Percentiles rank a stretch among this genome's conserved stretches.
Conservation (phyloP, 2,113 vertebrate species). For the Nothobranchius kuhntae region DNA sequence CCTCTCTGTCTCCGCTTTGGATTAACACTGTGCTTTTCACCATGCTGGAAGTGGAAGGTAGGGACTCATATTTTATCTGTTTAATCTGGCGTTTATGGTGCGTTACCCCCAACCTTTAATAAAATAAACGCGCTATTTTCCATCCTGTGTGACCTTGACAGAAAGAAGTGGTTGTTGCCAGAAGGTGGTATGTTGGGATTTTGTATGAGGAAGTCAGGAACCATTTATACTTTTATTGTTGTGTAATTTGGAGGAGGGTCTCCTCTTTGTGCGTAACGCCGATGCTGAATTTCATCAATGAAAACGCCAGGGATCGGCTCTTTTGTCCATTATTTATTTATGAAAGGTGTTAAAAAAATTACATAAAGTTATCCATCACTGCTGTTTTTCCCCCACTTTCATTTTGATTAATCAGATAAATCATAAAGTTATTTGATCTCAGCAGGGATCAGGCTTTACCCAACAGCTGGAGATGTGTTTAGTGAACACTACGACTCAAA, state of each 20-base stretch:
- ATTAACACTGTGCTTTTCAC: conserved; percentile 77
- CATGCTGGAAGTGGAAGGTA: conserved; percentile 83
- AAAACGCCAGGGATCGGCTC: conserved; percentile 3
- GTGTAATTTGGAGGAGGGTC: conserved; percentile 53
- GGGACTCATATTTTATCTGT: conserved; percentile 8
- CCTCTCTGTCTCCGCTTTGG: conserved; percentile 39
- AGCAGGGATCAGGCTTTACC: conserved; percentile 14
- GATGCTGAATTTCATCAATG: conserved; percentile 66
- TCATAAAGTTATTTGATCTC: conserved; percentile 59
- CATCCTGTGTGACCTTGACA: conserved; percentile 10
- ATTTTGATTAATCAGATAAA: conserved; percentile 36
- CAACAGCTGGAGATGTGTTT: neutral
- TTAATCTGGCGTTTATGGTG: neutral
- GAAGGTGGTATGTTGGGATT: no score
- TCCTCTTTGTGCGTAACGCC: conserved; percentile 40
- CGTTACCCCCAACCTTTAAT: no score
- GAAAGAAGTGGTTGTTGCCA: no score
- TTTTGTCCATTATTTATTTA: neutral
- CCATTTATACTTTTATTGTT: conserved; percentile 15
- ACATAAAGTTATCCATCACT: no score
- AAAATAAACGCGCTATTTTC: neutral
- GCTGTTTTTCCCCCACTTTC: neutral
- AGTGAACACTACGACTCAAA: neutral
- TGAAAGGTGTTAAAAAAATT: no score
- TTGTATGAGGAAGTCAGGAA: neutral